phyloP scores from a whole-genome alignment of 2,113 vertebrate genomes.

The Porphyrio hochstetteri region DNA sequence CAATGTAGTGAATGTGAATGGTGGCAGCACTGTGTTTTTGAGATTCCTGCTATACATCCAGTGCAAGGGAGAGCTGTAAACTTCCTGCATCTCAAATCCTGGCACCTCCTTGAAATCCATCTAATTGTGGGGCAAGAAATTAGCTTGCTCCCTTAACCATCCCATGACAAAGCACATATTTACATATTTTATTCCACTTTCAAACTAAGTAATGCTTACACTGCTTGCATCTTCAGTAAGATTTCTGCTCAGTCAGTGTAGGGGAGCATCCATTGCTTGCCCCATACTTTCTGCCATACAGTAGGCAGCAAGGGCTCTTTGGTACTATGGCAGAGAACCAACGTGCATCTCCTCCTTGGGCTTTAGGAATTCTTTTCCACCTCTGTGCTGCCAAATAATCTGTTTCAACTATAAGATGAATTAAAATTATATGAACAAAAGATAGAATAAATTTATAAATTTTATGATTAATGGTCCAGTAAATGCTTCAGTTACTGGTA shows the following conservation, averaged over 20 bases:
- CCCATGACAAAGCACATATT: neutral
- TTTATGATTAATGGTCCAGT: neutral
- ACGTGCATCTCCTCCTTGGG: accelerated
- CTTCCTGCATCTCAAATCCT: neutral
- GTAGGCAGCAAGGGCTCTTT: neutral
- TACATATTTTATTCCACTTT: neutral
- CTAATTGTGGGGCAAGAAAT: neutral
- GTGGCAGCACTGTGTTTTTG: neutral
- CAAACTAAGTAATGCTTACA: neutral
- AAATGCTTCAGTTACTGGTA: neutral
- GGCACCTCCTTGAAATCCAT: neutral
- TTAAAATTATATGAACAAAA: neutral
- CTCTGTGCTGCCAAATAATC: neutral
- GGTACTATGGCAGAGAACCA: neutral
- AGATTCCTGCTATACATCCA: neutral
- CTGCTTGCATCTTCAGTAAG: neutral
- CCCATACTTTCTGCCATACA: neutral
- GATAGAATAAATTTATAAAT: neutral
- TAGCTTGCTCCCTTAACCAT: neutral
- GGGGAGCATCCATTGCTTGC: neutral
- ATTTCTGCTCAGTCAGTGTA: neutral
- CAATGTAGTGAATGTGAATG: neutral
- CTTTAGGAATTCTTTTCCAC: neutral
- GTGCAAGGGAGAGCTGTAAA: neutral
- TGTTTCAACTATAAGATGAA: neutral